Conservation (phyloP, 2,888 invertebrate genomes). For the Leptopilina myrica region DNA sequence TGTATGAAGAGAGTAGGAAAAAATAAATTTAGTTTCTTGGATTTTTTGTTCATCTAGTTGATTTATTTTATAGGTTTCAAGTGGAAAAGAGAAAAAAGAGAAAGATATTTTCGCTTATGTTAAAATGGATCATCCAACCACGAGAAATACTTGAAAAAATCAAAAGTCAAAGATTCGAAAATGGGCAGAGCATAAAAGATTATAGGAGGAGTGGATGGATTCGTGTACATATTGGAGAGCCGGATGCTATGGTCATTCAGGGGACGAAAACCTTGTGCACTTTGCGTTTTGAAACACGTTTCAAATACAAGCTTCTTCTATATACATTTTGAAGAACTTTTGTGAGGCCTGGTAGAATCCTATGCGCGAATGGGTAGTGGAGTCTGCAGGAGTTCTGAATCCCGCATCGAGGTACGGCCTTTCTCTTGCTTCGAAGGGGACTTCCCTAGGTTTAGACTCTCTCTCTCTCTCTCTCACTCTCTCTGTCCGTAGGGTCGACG, state of each 20-base stretch:
- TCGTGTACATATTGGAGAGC: not conserved
- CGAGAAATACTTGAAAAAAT: conserved; percentile 38
- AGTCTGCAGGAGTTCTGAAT: conserved; percentile 44
- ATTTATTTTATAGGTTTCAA: conserved; percentile 16
- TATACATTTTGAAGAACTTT: conserved; percentile 35
- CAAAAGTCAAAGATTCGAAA: conserved; percentile 29
- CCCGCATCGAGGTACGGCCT: conserved; percentile 65
- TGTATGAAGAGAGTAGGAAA: no score
- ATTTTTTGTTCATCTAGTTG: not conserved
- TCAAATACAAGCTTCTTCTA: conserved; percentile 29
- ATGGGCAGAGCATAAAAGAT: conserved; percentile 21
- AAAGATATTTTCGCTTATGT: conserved; percentile 22
- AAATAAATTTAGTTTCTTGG: no score
- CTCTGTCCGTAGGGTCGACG: conserved; percentile 66
- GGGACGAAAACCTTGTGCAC: conserved; percentile 32
- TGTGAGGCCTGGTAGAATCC: conserved; percentile 4
- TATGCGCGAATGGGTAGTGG: conserved; percentile 6
- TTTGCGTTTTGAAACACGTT: conserved; percentile 39
- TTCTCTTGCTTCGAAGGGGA: conserved; percentile 55
- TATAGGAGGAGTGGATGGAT: conserved; percentile 1
- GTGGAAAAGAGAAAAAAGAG: not conserved
- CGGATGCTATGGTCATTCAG: conserved; percentile 37
- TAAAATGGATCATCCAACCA: conserved; percentile 39
- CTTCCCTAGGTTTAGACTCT: conserved; percentile 50
- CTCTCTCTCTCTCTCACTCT: conserved; percentile 45